These are phyloP conservation scores for Acrocephalus scirpaceus DNA, from an alignment of 2,797 vertebrate genomes.

Conservation along the genomic window DNA sequence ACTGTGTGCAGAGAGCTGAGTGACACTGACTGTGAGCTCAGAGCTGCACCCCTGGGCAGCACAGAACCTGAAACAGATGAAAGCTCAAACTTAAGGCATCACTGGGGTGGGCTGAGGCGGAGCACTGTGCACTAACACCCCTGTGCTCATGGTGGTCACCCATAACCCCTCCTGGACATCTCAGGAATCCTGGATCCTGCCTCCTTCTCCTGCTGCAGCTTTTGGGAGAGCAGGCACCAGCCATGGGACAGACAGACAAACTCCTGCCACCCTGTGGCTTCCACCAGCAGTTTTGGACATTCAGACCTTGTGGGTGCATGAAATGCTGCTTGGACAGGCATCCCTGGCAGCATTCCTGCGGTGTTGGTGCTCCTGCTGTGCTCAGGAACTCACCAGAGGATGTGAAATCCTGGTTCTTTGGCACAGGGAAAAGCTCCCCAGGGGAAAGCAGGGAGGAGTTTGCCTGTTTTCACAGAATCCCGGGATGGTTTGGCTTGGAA, in stretches of 20 bases:
- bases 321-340: neutral
- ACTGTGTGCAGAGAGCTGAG: no score
- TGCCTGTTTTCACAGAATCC: neutral
- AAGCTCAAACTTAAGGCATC: no score
- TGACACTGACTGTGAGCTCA: no score
- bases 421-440: neutral
- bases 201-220: neutral
- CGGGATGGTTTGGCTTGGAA: neutral
- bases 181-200: no score
- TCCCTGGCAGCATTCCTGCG: fast-evolving
- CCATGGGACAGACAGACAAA: fast-evolving
- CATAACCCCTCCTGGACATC: no score
- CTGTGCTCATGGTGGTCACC: neutral
- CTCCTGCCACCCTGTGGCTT: fast-evolving
- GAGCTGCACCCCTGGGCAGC: no score
- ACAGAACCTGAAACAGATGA: no score
- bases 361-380: neutral
- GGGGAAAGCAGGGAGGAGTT: neutral
- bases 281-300: neutral
- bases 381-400: neutral
- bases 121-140: fast-evolving
- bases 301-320: no score
- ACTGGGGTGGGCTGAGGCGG: neutral
- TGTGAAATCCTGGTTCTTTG: fast-evolving
- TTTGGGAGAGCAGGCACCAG: fast-evolving